These are phyloP conservation scores for Villa cingulata DNA, from an alignment of 2,888 invertebrate genomes.

Conservation along the genomic window DNA sequence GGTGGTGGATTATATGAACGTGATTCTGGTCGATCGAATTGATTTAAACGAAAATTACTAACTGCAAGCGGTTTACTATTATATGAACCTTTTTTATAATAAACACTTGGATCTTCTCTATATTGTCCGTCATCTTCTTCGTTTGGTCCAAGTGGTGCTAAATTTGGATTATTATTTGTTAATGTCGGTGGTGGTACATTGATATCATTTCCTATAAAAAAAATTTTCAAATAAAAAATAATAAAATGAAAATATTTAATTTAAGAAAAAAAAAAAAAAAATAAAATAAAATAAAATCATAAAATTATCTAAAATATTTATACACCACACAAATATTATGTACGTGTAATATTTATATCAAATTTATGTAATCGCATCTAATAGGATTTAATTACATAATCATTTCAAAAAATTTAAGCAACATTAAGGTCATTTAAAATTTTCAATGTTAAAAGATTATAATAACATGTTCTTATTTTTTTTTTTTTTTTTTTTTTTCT, in stretches of 20 bases:
- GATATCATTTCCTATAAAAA: conserved; percentile 44
- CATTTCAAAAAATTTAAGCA: no score
- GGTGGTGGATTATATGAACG: conserved; percentile 22
- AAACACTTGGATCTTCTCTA: conserved; percentile 67
- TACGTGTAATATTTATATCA: no score
- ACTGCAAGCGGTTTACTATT: conserved; percentile 31
- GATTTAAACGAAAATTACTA: conserved; percentile 31
- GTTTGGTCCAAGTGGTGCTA: conserved; percentile 37
- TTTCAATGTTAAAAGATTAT: no score
- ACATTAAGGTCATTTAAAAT: no score
- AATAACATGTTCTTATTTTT: no score
- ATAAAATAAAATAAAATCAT: no score
- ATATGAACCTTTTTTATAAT: conserved; percentile 53
- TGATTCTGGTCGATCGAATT: conserved; percentile 23
- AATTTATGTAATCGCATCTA: no score
- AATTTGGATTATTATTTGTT: conserved; percentile 38
- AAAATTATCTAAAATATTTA: no score
- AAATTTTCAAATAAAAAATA: not conserved
- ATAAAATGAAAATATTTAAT: not conserved
- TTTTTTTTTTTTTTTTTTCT: no score
- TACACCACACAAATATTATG: no score
- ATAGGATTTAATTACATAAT: no score
- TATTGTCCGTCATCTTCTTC: conserved; percentile 78
- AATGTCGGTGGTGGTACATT: conserved; percentile 72
- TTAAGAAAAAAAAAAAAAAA: no score